Evolutionary conservation across 2,888 invertebrate genomes (phyloP).

Genomic region (Drosophila tripunctata): DNA sequence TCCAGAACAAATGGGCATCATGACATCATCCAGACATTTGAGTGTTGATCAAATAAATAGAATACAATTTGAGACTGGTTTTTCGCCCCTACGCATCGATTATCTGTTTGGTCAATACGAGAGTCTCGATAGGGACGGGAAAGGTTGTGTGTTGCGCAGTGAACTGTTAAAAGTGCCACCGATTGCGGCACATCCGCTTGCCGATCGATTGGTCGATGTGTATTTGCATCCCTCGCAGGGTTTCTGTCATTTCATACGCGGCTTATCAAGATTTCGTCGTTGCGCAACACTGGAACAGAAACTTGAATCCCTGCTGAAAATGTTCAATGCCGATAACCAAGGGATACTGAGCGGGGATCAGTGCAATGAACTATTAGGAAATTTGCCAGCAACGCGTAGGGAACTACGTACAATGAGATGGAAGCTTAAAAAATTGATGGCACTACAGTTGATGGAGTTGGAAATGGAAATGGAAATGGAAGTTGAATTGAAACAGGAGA

Average conservation of each 20-base stretch:
- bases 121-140: constrained; percentile 31
- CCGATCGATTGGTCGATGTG: constrained; percentile 37
- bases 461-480: neutral
- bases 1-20: constrained; percentile 48
- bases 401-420: constrained; percentile 47
- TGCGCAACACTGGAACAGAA: constrained; percentile 28
- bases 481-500: too few relatives aligned
- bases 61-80: constrained; percentile 43
- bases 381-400: constrained; percentile 30
- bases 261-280: constrained; percentile 42
- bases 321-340: constrained; percentile 42
- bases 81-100: constrained; percentile 41
- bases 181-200: constrained; percentile 48
- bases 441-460: neutral
- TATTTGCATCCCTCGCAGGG: constrained; percentile 42
- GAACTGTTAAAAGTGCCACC: constrained; percentile 42
- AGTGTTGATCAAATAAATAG: constrained; percentile 16
- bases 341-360: constrained; percentile 32
- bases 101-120: constrained; percentile 41
- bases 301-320: constrained; percentile 25
- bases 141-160: constrained; percentile 38
- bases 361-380: constrained; percentile 31
- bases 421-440: constrained; percentile 37
- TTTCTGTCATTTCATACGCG: constrained; percentile 42
- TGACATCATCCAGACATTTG: constrained; percentile 34